Evolutionary conservation across 1,140 invertebrate genomes (phyloP), one percentile per base, ranked within the genome.

Genomic region (Oryctes rhinoceros): DNA sequence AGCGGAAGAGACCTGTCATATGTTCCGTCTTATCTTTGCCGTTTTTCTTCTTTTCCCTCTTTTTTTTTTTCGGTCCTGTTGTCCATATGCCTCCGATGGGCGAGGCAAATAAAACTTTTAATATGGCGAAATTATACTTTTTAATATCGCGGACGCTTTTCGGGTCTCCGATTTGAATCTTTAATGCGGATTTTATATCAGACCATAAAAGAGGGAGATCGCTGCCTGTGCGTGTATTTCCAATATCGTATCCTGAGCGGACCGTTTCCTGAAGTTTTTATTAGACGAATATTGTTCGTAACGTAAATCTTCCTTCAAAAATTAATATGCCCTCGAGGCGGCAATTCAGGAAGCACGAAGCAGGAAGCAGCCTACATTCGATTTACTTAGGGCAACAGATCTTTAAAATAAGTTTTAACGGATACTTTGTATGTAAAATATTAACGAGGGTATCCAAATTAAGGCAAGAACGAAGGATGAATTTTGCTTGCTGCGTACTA

Each of bases 101-200:
- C 37, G 37, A 76, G 39, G 5, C 18, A 79, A 79, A 53, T 53
- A 79, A 79, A 79, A 44, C 11, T 79, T 79, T 79, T 79, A 79
- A 79, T 79, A 79, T 79, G 65, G 62, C 53, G 78, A 67, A 79
- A 79, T 79, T 79, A 79, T 79, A 79, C 78, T 79, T 79, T 79
- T 79, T 79, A 79, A 62, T 79, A 65, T 79, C 39, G 1, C 75
- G 75, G 13, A 5, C 47, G 13, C 35, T 76, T 76, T 49, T 48
- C 37, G 37, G 18, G 37, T 24, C n/a, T 44, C 20, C 44, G 37
- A 15, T 76, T 76, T 76, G 75, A 35, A 71, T 71, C 10, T 37
- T 35, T 71, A 76, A 76, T 76, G 75, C 37, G 20, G 13, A n/a
- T 76, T 49, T 76, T 76, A 76, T 76, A 47, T 76, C 53, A 15